Evolutionary conservation across 2,113 vertebrate species (phyloP), one percentile per base, ranked within the genome.

Genomic region (Phyllostomus discolor): DNA sequence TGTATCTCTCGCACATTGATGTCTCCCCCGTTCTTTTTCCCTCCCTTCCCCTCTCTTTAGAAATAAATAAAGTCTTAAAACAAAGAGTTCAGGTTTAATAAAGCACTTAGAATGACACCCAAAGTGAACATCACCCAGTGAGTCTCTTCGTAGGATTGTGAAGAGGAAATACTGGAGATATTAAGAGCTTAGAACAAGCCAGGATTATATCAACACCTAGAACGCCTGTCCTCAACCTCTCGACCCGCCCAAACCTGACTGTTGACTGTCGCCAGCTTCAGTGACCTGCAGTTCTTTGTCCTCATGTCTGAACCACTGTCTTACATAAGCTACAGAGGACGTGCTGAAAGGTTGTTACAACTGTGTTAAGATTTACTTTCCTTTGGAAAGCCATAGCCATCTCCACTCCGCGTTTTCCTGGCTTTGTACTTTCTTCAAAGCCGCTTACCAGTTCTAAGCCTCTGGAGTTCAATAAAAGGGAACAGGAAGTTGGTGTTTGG

Each of bases 361-460:
- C 52, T 75, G 41, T 82, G 76, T 75, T 83, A 96, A 88, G 88
- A 90, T 95, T 84, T 92, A 50, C 85, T 90, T 96, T 92, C 80
- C 75, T 94, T 95, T 1, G 19, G 78, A 90, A 86, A 94, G 54
- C 67, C 35, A 6, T 54, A 54, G 52, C 97, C 94, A 57, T 95
- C 80, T 96, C 50, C 41, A 52, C 52, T 94, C 62, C 0, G 12
- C 70, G 84, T 94, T 97, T 97, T 95, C 92, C 97, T 98, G 92
- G 46, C 92, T 97, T 97, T 98, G 76, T 97, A 81, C 67, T 95
- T 82, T 80, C 41, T 85, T 92, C 91, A 96, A 97, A 97, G 94
- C 73, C 59, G 95, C 73, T 92, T 94, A 88, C 20, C 22, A 79
- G 62, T 90, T 97, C n/a, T 78, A 78, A 92, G 88, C 85, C 85